These are phyloP conservation scores for Palythoa caribaeorum DNA, from an alignment of 92 coral and sea anemone species.

Conservation along the genomic window DNA sequence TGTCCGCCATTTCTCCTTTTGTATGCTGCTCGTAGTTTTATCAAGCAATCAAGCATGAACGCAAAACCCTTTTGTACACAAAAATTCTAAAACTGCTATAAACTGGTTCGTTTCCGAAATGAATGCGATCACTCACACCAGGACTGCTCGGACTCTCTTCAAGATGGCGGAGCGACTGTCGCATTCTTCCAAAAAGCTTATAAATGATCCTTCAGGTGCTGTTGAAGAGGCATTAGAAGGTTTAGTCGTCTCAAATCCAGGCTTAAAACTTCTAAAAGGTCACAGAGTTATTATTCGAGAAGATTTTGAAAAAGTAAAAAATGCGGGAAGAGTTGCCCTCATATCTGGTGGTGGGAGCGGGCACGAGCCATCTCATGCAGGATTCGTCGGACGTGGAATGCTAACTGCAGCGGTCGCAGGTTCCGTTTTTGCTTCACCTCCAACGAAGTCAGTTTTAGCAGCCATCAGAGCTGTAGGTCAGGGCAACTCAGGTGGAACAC, in stretches of 20 bases:
- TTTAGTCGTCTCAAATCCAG: constrained; percentile 84
- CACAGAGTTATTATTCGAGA: constrained; percentile 90
- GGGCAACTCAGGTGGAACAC: constrained; percentile 81
- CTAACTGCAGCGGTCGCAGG: constrained; percentile 98
- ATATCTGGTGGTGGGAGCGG: constrained; percentile 99
- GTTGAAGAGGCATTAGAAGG: constrained; percentile 97
- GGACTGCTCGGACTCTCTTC: background rate
- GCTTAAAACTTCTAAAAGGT: constrained; percentile 77
- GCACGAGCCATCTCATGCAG: constrained; percentile 96
- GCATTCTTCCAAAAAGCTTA: constrained; percentile 73
- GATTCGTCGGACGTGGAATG: constrained; percentile 95
- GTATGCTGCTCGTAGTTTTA: background rate
- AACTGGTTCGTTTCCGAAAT: too few relatives aligned
- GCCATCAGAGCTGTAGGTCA: constrained; percentile 92
- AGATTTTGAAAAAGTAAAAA: constrained; percentile 75
- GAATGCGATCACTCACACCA: background rate
- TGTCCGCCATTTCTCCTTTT: constrained; percentile 3
- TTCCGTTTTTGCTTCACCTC: constrained; percentile 95
- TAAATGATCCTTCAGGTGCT: constrained; percentile 77
- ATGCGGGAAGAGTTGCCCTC: constrained; percentile 84
- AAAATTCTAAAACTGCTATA: background rate
- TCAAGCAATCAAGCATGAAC: background rate
- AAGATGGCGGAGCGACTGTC: constrained; percentile 67
- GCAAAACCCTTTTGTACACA: background rate
- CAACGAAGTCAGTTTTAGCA: constrained; percentile 93